Percentiles rank a stretch among this genome's conserved stretches.
phyloP scores from a whole-genome alignment of 2,113 vertebrate species.

The Pygathrix nemaeus region DNA sequence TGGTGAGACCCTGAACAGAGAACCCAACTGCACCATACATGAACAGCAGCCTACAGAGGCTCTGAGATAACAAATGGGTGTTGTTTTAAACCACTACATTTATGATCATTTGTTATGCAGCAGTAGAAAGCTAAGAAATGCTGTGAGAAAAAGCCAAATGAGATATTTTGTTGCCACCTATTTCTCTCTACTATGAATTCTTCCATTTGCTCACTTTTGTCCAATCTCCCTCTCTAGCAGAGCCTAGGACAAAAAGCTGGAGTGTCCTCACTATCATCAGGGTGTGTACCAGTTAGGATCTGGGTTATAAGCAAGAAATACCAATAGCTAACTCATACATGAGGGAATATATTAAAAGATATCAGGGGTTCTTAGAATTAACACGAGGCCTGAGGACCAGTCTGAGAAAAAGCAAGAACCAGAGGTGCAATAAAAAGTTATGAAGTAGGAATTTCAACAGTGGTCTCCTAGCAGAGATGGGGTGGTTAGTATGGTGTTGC shows the following conservation, averaged over 20 bases:
- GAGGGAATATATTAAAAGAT: background rate
- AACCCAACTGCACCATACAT: background rate
- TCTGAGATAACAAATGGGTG: background rate
- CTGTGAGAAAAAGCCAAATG: background rate
- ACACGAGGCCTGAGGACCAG: background rate
- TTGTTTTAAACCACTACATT: background rate
- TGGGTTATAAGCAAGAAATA: background rate
- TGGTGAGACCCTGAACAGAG: background rate
- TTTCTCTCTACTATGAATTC: background rate
- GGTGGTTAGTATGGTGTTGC: background rate
- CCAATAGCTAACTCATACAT: background rate
- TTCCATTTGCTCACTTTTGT: background rate
- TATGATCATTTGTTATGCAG: background rate
- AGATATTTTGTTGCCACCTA: background rate
- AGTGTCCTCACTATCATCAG: background rate
- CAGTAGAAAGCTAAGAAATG: constrained; percentile 15
- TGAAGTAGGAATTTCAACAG: background rate
- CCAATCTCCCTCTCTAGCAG: background rate
- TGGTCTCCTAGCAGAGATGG: background rate
- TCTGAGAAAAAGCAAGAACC: background rate
- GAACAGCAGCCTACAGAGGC: background rate
- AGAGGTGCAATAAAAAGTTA: background rate
- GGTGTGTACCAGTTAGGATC: background rate
- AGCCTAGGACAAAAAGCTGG: background rate
- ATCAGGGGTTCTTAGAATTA: background rate